Conservation (phyloP, 1,140 invertebrate species). For the Drosophila mayri region DNA sequence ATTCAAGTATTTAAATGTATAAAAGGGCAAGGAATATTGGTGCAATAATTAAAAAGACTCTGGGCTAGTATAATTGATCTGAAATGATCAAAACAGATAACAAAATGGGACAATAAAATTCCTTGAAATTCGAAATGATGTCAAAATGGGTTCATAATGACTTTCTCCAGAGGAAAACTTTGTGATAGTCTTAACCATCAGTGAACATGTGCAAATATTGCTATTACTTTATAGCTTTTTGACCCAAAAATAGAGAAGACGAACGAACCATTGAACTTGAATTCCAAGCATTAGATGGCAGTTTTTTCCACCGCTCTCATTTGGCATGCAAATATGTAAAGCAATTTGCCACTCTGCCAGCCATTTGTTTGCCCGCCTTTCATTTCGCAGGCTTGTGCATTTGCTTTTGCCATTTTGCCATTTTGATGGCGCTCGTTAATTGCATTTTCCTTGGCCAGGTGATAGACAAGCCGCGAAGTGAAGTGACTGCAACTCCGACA, state of each 20-base stretch:
- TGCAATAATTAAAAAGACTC: constrained; percentile 10
- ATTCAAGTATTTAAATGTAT: constrained; percentile 28
- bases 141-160: neutral
- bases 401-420: constrained; percentile 36
- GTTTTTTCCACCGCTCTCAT: constrained; percentile 26
- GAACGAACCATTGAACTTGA: constrained; percentile 8
- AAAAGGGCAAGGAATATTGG: constrained; percentile 13
- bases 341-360: constrained; percentile 59
- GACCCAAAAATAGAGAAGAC: neutral
- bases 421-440: constrained; percentile 72
- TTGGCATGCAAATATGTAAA: constrained; percentile 47
- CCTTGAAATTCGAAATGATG: neutral
- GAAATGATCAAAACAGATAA: no score
- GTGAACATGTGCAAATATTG: neutral
- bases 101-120: neutral
- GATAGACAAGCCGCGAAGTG: constrained; percentile 58
- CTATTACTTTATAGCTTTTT: neutral
- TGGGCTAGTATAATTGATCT: constrained; percentile 19
- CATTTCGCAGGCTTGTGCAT: constrained; percentile 47
- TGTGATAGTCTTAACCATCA: neutral
- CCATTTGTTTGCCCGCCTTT: constrained; percentile 52
- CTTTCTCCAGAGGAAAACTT: neutral
- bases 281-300: constrained; percentile 1
- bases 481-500: constrained; percentile 44
- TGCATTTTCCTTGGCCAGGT: constrained; percentile 69